These are phyloP conservation scores for Colaptes auratus DNA, from an alignment of 2,113 vertebrate genomes.

Conservation along the genomic window DNA sequence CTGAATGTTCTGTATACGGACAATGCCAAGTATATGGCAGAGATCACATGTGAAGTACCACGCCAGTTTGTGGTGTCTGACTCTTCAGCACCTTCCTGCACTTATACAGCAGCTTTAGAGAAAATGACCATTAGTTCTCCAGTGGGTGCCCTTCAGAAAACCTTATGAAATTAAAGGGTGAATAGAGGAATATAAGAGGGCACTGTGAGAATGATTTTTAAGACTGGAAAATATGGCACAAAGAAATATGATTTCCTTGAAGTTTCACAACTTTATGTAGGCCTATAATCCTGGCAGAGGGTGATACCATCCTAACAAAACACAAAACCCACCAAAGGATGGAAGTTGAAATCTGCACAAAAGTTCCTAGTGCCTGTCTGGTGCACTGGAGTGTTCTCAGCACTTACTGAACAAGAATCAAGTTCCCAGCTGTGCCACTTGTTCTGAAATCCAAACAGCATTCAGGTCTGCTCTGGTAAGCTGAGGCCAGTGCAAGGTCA, in stretches of 20 bases:
- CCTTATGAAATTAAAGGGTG: not conserved
- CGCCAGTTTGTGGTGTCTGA: not conserved
- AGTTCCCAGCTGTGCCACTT: not conserved
- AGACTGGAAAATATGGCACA: not conserved
- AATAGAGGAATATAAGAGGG: not conserved
- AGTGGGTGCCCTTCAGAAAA: not conserved
- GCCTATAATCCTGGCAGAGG: not conserved
- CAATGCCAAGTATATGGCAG: not conserved
- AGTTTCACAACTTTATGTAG: not conserved
- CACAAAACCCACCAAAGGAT: not conserved
- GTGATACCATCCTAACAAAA: not conserved
- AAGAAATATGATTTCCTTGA: not conserved
- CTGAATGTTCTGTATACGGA: not conserved
- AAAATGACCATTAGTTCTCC: not conserved
- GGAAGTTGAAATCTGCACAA: not conserved
- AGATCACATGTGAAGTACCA: not conserved
- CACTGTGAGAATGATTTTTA: not conserved
- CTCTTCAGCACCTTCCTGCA: not conserved
- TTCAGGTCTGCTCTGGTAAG: not conserved
- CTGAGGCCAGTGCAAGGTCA: not conserved
- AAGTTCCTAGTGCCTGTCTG: not conserved
- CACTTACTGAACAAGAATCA: not conserved
- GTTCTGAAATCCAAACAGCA: not conserved
- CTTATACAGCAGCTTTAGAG: not conserved
- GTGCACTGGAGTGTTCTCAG: not conserved